A percentile compares a stretch with the other conserved stretches of the same genome.
phyloP scores from a whole-genome alignment of 2,113 vertebrate species.

The Pogonocichla stellata region DNA sequence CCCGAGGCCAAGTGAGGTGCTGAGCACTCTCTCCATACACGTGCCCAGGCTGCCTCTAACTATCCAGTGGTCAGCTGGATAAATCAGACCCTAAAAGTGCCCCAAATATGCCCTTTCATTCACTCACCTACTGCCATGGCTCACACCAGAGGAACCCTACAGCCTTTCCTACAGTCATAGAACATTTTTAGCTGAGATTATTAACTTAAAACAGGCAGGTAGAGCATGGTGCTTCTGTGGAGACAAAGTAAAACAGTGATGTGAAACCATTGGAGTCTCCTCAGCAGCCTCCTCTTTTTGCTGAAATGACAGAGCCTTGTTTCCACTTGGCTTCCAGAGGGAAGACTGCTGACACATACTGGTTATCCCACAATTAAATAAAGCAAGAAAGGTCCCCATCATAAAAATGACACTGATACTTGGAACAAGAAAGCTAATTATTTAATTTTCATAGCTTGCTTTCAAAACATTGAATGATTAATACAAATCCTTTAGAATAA shows the following conservation, averaged over 20 bases:
- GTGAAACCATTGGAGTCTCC: neutral
- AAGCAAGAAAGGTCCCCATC: neutral
- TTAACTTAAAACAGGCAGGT: neutral
- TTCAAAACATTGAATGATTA: neutral
- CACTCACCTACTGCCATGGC: neutral
- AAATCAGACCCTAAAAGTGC: neutral
- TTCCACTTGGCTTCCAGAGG: neutral
- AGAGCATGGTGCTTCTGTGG: neutral
- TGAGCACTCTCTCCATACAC: neutral
- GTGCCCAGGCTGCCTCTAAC: neutral
- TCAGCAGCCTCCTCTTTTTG: neutral
- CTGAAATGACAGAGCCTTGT: neutral
- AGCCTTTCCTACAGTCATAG: neutral
- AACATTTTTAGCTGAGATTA: neutral
- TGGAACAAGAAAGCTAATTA: neutral
- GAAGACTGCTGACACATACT: neutral
- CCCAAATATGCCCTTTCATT: neutral
- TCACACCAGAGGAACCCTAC: neutral
- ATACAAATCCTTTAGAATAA: neutral
- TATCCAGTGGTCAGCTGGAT: neutral
- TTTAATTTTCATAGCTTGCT: neutral
- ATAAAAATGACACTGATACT: neutral
- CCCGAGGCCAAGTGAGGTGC: neutral
- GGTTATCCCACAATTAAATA: neutral
- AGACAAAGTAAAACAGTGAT: neutral